Conservation (phyloP, 2,888 invertebrate genomes). For the Hypomecis punctinalis region DNA sequence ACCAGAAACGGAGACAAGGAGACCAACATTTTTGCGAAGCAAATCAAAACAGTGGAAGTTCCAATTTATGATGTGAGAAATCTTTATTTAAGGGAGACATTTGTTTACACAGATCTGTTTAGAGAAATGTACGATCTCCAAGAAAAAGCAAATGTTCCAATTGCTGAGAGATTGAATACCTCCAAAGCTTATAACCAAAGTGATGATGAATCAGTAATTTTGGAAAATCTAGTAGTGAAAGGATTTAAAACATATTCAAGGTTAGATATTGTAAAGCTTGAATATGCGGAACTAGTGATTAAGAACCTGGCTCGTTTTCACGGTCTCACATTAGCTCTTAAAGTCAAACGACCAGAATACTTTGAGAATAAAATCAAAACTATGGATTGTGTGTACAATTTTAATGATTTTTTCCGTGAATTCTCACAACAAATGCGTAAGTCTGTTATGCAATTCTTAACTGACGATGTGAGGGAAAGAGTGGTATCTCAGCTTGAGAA, state of each 20-base stretch:
- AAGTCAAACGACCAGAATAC: slow-evolving; percentile 3
- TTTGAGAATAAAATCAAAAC: slow-evolving; percentile 1
- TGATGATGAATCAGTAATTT: slow-evolving; percentile 2
- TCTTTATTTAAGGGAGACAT: slow-evolving; percentile 3
- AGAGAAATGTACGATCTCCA: slow-evolving; percentile 5
- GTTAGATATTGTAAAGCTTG: neutral
- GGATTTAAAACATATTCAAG: slow-evolving; percentile 1
- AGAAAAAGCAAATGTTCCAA: neutral
- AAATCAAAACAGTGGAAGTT: slow-evolving; percentile 2
- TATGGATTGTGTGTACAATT: slow-evolving; percentile 5
- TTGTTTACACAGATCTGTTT: neutral
- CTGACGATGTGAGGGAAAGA: neutral
- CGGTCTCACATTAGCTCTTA: neutral
- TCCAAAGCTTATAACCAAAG: neutral
- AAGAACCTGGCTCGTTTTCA: slow-evolving; percentile 5
- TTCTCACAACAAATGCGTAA: neutral
- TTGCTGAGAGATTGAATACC: neutral
- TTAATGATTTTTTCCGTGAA: slow-evolving; percentile 6
- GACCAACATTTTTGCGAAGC: slow-evolving; percentile 5
- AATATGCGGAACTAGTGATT: slow-evolving; percentile 3
- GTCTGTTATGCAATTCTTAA: neutral
- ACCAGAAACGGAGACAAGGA: neutral
- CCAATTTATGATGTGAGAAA: slow-evolving; percentile 8
- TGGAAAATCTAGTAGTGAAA: neutral
- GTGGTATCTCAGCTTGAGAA: neutral